Evolutionary conservation across 2,888 invertebrate species (phyloP).

Genomic region (Andricus curvator): DNA sequence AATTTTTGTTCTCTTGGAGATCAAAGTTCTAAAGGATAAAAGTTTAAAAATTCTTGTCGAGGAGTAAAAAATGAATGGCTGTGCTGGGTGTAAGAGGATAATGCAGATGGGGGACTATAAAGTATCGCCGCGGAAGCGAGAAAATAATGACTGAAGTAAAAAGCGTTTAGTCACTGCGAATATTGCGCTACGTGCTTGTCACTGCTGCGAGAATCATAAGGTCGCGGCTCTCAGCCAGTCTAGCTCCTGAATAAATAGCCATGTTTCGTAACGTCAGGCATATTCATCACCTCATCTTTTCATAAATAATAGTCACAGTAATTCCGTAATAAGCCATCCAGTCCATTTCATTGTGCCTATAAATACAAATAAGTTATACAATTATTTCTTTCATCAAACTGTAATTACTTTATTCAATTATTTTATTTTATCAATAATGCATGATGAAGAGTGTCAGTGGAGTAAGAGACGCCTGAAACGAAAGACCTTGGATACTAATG

Average conservation of each 20-base stretch:
- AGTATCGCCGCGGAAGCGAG: constrained; percentile 21
- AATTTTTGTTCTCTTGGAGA: not conserved
- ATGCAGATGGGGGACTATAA: constrained; percentile 7
- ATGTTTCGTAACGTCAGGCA: constrained; percentile 30
- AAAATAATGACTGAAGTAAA: constrained; percentile 34
- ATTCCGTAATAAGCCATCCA: not conserved
- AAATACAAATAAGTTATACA: not conserved
- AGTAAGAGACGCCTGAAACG: too few relatives aligned
- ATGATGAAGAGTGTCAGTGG: too few relatives aligned
- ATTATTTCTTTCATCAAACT: not conserved
- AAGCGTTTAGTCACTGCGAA: constrained; percentile 36
- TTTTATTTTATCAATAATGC: too few relatives aligned
- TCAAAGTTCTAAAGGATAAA: not conserved
- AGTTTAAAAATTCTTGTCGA: not conserved
- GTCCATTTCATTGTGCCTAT: not conserved
- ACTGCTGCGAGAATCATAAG: constrained; percentile 22
- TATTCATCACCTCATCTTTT: constrained; percentile 34
- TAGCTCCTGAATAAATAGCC: constrained; percentile 33
- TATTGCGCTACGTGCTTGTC: constrained; percentile 37
- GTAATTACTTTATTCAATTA: not conserved
- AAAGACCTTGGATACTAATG: too few relatives aligned
- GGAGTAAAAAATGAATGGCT: not conserved
- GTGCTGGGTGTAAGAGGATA: constrained; percentile 10
- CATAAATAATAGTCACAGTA: not conserved
- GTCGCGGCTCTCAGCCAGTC: constrained; percentile 16